These are phyloP conservation scores for Parazoanthus darwini DNA, from an alignment of 92 coral and sea anemone species.

Conservation along the genomic window DNA sequence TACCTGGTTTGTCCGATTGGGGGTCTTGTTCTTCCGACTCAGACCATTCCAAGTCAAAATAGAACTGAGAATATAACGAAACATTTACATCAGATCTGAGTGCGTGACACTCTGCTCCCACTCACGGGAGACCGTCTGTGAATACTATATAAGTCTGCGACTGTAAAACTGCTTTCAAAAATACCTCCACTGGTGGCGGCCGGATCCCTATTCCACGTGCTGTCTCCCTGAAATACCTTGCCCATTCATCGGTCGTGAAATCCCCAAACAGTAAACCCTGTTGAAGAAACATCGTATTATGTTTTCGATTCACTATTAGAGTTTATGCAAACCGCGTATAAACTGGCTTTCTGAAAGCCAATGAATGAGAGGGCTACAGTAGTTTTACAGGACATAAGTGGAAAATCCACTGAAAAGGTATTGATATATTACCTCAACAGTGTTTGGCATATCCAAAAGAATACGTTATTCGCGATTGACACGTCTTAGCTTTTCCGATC, in stretches of 20 bases:
- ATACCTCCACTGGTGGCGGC: conserved; percentile 86
- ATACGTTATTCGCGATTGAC: neutral
- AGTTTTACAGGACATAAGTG: neutral
- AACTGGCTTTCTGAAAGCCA: neutral
- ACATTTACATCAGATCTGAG: conserved; percentile 13
- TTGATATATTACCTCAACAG: conserved; percentile 24
- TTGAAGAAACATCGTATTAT: neutral
- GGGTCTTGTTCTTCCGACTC: conserved; percentile 65
- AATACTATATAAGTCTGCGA: too few species aligned
- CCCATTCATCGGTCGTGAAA: conserved; percentile 84
- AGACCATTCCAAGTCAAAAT: conserved; percentile 67
- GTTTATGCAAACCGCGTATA: neutral
- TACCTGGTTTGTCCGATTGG: conserved; percentile 34
- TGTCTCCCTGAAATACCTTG: conserved; percentile 62
- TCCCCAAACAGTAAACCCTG: conserved; percentile 82
- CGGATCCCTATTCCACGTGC: conserved; percentile 54
- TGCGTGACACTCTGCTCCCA: conserved; percentile 21
- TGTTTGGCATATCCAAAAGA: conserved; percentile 35
- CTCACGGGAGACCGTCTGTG: neutral
- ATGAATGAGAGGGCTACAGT: neutral
- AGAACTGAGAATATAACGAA: conserved; percentile 56
- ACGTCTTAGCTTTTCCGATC: conserved; percentile 1
- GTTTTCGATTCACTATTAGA: neutral
- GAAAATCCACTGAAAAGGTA: neutral
- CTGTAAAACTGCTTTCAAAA: neutral